These are phyloP conservation scores for Temnothorax unifasciatus DNA, from an alignment of 2,888 invertebrate genomes.

Conservation along the genomic window DNA sequence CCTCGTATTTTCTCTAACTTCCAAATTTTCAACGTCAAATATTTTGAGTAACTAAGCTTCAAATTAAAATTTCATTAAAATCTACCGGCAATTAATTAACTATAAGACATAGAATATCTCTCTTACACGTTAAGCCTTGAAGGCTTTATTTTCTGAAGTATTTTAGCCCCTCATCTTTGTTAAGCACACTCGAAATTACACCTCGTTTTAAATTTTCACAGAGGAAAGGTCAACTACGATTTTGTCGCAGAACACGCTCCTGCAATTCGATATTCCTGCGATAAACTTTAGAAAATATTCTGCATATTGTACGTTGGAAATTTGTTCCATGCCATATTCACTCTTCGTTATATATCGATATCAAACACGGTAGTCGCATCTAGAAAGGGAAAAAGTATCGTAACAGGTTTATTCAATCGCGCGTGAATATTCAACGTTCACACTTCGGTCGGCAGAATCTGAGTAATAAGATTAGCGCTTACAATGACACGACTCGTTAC, in stretches of 20 bases:
- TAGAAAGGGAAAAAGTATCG: constrained; percentile 1
- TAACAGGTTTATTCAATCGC: constrained; percentile 30
- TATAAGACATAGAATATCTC: background rate
- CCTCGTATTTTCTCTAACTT: background rate
- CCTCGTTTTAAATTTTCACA: constrained; percentile 19
- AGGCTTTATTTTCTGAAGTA: background rate
- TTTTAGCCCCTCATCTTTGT: background rate
- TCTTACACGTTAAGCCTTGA: background rate
- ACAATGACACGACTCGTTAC: background rate
- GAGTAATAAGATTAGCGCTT: constrained; percentile 21
- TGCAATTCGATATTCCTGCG: background rate
- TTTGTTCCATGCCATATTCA: background rate
- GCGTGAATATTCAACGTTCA: constrained; percentile 38
- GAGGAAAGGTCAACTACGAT: constrained; percentile 33
- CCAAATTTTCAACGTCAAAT: constrained; percentile 10
- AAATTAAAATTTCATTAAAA: constrained; percentile 17
- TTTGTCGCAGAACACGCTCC: background rate
- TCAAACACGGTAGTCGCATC: background rate
- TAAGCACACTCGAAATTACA: background rate
- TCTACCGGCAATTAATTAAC: background rate
- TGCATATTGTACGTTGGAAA: background rate
- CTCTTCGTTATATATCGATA: constrained; percentile 16
- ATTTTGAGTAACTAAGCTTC: background rate
- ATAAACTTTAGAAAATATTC: constrained; percentile 24
- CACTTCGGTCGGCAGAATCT: constrained; percentile 8